A percentile compares a stretch with the other conserved stretches of the same genome.
phyloP scores from a whole-genome alignment of 2,888 invertebrate genomes.

The Kryphioiulus occultus region DNA sequence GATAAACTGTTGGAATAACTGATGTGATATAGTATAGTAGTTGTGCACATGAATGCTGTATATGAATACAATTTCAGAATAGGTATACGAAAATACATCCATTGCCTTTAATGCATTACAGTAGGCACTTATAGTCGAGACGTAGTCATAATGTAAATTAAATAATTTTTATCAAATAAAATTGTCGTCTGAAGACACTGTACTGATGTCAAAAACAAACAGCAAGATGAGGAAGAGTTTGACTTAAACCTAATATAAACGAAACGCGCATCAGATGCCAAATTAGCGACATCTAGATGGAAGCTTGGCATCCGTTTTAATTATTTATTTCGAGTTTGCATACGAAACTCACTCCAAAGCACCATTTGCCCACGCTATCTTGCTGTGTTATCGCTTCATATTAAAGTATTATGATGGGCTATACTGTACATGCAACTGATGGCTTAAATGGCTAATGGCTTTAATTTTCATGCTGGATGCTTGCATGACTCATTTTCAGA shows the following conservation, averaged over 20 bases:
- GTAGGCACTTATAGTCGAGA: too few species aligned
- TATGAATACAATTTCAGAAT: too few species aligned
- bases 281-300: conserved; percentile 11
- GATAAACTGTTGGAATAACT: too few species aligned
- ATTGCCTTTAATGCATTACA: too few species aligned
- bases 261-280: neutral
- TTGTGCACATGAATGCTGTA: too few species aligned
- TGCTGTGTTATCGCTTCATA: neutral
- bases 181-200: neutral
- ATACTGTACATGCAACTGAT: conserved; percentile 4
- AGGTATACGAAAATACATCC: too few species aligned
- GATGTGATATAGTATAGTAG: too few species aligned
- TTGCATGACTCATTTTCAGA: neutral
- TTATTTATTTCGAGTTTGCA: conserved; percentile 17
- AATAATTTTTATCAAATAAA: neutral
- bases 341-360: neutral
- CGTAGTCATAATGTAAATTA: neutral
- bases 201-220: neutral
- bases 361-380: neutral
- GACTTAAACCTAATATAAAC: neutral
- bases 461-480: neutral
- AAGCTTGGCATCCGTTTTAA: conserved; percentile 15
- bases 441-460: conserved; percentile 15
- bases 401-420: neutral
- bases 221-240: neutral